phyloP scores from a whole-genome alignment of 2,888 invertebrate species.

The Lypha dubia region DNA sequence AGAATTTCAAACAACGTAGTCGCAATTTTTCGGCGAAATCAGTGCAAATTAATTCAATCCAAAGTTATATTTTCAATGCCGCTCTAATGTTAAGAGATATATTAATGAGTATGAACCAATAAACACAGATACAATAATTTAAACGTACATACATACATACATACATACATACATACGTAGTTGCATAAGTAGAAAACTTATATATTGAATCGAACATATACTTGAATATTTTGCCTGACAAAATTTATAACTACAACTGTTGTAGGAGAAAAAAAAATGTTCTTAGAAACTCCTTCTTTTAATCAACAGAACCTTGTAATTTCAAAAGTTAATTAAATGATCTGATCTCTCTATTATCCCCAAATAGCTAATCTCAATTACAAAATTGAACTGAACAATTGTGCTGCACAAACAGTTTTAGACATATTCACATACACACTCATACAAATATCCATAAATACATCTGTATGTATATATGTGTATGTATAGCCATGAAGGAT shows the following conservation, averaged over 20 bases:
- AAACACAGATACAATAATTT: neutral
- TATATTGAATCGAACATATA: neutral
- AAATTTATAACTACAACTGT: slow-evolving; percentile 74
- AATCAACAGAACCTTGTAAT: slow-evolving; percentile 76
- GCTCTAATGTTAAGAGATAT: too few species aligned
- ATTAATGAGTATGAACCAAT: neutral
- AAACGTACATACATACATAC: neutral
- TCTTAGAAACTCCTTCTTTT: slow-evolving; percentile 74
- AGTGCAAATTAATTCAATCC: too few species aligned
- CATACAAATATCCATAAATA: neutral
- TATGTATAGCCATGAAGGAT: neutral
- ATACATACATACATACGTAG: neutral
- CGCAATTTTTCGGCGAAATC: too few species aligned
- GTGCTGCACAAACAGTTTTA: slow-evolving; percentile 20
- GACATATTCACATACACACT: neutral
- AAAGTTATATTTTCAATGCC: too few species aligned
- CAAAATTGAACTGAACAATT: slow-evolving; percentile 80
- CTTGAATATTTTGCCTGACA: slow-evolving; percentile 9
- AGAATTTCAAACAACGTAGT: too few species aligned
- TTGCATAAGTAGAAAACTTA: neutral
- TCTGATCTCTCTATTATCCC: slow-evolving; percentile 81
- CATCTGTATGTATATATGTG: neutral
- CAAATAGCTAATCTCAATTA: slow-evolving; percentile 80
- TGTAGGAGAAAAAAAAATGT: slow-evolving; percentile 62
- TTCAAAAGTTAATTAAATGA: slow-evolving; percentile 82